Conservation (phyloP, 2,888 invertebrate genomes). For the Silvanus unidentatus region DNA sequence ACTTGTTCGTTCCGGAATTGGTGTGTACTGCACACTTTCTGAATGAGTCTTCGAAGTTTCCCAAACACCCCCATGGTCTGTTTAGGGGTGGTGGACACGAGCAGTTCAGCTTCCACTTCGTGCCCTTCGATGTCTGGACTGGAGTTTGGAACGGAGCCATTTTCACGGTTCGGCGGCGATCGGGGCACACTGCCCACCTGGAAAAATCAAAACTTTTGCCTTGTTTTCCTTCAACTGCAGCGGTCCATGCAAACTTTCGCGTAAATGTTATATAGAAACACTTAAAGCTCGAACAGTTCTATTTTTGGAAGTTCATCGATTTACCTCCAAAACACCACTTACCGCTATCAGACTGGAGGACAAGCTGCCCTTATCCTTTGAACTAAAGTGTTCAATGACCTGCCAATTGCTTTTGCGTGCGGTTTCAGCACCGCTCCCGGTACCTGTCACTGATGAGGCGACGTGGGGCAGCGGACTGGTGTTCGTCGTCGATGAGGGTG, state of each 20-base stretch:
- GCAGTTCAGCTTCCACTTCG: constrained; percentile 38
- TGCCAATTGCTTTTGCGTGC: constrained; percentile 84
- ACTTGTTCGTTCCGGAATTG: constrained; percentile 77
- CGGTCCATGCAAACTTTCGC: too few relatives aligned
- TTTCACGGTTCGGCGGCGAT: constrained; percentile 34
- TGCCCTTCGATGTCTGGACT: constrained; percentile 39
- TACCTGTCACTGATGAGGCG: constrained; percentile 10
- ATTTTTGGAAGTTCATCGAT: too few relatives aligned
- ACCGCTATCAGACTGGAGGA: constrained; percentile 60
- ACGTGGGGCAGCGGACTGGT: constrained; percentile 34
- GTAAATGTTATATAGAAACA: too few relatives aligned
- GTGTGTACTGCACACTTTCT: constrained; percentile 62
- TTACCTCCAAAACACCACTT: constrained; percentile 33
- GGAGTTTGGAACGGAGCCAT: constrained; percentile 38
- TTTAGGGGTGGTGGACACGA: constrained; percentile 28
- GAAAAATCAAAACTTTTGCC: constrained; percentile 15
- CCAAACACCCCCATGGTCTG: constrained; percentile 32
- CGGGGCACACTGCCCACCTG: constrained; percentile 40
- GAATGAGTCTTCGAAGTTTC: constrained; percentile 32
- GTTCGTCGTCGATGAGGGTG: constrained; percentile 34
- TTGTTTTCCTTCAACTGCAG: not conserved
- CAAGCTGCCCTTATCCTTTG: constrained; percentile 55
- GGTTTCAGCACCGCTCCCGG: constrained; percentile 35
- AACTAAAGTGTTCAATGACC: constrained; percentile 78
- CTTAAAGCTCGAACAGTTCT: too few relatives aligned